phyloP scores from a whole-genome alignment of 1,140 invertebrate species.

The Oscheius sp. region DNA sequence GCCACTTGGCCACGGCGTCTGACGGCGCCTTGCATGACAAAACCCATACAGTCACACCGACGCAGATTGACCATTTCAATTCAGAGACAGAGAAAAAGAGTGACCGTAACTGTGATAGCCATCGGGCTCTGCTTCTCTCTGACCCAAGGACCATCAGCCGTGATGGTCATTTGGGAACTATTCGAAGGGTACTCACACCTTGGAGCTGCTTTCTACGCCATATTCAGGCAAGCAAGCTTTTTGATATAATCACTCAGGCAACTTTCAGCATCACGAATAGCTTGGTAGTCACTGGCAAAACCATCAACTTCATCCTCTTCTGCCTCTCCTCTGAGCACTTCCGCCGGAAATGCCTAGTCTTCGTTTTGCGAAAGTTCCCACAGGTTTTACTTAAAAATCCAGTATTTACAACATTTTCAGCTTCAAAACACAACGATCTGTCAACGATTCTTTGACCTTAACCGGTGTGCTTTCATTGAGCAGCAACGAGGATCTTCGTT shows the following conservation, averaged over 20 bases:
- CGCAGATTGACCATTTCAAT: neutral
- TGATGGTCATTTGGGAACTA: slow-evolving; percentile 56
- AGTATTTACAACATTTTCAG: neutral
- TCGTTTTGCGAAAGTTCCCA: slow-evolving; percentile 56
- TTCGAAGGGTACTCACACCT: slow-evolving; percentile 47
- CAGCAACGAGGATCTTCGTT: slow-evolving; percentile 20
- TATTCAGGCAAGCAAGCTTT: slow-evolving; percentile 12
- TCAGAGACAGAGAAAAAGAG: slow-evolving; percentile 47
- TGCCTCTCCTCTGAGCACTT: slow-evolving; percentile 59
- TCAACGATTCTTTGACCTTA: slow-evolving; percentile 12
- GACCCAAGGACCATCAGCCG: slow-evolving; percentile 59
- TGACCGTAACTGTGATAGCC: slow-evolving; percentile 56
- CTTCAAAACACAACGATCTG: slow-evolving; percentile 8
- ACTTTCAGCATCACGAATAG: slow-evolving; percentile 50
- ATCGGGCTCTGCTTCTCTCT: slow-evolving; percentile 58
- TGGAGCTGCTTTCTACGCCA: slow-evolving; percentile 32
- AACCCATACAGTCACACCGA: neutral
- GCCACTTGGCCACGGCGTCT: too few species aligned
- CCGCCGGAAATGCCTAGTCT: slow-evolving; percentile 46
- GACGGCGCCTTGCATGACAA: too few species aligned
- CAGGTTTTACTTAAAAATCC: slow-evolving; percentile 31
- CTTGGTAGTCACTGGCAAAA: slow-evolving; percentile 57
- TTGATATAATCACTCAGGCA: neutral
- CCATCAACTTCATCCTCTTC: slow-evolving; percentile 57
- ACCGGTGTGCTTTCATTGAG: slow-evolving; percentile 2